phyloP scores from a whole-genome alignment of 2,797 vertebrate genomes.

The Thunnus albacares region DNA sequence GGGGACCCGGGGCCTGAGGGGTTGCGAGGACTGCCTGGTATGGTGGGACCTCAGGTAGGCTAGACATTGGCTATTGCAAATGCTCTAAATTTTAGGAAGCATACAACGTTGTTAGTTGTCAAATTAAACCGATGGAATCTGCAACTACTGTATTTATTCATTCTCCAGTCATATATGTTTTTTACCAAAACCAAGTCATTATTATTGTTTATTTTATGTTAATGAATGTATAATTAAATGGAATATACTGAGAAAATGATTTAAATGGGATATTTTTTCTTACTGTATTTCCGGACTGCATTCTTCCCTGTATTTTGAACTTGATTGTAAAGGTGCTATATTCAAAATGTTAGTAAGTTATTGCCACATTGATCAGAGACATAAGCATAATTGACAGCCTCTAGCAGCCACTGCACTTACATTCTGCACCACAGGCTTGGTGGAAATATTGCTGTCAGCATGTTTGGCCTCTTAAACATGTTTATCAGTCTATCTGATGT shows the following conservation, averaged over 20 bases:
- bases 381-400: too few species aligned
- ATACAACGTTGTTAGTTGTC: neutral
- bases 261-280: too few species aligned
- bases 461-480: too few species aligned
- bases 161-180: neutral
- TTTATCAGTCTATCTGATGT: too few species aligned
- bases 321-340: neutral
- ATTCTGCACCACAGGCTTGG: too few species aligned
- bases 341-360: neutral
- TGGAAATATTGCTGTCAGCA: too few species aligned
- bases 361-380: too few species aligned
- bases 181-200: neutral
- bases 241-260: too few species aligned
- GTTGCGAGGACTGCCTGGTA: constrained; percentile 88
- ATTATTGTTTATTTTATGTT: too few species aligned
- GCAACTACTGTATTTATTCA: neutral
- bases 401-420: too few species aligned
- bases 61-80: constrained; percentile 20
- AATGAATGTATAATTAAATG: too few species aligned
- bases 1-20: constrained; percentile 91
- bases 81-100: constrained; percentile 15
- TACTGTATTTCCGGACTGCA: too few species aligned
- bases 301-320: neutral
- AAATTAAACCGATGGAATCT: neutral
- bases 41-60: constrained; percentile 92